A percentile compares a stretch with the other conserved stretches of the same genome.
Evolutionary conservation across 2,797 vertebrate species (phyloP).

Genomic region (Vultur gryphus): DNA sequence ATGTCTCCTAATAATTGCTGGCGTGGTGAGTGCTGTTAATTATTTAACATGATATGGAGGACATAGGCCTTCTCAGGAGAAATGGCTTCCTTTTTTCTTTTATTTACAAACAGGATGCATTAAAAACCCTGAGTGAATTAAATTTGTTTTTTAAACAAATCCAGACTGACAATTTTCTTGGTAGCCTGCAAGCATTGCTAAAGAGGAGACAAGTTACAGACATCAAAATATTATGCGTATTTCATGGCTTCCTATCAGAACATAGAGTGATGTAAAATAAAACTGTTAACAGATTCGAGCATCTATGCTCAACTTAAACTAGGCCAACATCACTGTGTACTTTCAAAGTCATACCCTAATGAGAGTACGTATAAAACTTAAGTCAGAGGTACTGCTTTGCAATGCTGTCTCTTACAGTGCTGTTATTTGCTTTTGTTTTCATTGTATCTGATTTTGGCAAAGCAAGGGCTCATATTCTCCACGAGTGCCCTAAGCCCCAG

Average conservation of each 20-base stretch:
- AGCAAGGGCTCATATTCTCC: not conserved
- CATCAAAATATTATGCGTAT: constrained; percentile 47
- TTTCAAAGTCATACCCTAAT: not conserved
- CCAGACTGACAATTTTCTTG: not conserved
- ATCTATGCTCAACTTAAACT: not conserved
- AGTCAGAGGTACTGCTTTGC: not conserved
- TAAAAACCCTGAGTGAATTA: constrained; percentile 39
- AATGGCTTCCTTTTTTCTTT: constrained; percentile 1
- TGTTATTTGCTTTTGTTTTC: not conserved
- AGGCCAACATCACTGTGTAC: not conserved
- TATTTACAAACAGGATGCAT: constrained; percentile 46
- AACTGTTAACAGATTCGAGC: not conserved
- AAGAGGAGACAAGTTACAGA: not conserved
- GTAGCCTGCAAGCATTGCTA: not conserved
- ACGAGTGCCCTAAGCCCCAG: not conserved
- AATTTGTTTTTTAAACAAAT: constrained; percentile 46
- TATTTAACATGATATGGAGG: constrained; percentile 41
- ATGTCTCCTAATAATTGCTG: constrained; percentile 25
- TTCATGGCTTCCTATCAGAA: constrained; percentile 32
- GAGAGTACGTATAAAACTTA: not conserved
- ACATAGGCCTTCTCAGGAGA: constrained; percentile 24
- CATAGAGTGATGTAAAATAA: not conserved
- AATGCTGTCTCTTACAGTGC: not conserved
- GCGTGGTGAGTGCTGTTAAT: constrained; percentile 47
- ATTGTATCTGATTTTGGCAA: not conserved